phyloP scores from a whole-genome alignment of 2,797 vertebrate genomes.

The Nothura maculosa region DNA sequence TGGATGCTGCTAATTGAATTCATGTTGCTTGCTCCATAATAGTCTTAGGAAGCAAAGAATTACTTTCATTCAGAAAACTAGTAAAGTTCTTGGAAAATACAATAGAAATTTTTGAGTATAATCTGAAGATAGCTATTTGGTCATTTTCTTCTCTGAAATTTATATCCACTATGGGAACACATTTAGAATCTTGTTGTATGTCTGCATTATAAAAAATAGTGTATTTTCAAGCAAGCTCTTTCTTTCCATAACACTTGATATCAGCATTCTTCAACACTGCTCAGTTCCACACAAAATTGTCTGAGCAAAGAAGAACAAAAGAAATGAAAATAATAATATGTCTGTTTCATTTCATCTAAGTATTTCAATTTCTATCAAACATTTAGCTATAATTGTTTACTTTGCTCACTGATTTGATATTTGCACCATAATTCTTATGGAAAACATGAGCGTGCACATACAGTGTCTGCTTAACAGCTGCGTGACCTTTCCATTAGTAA shows the following conservation, averaged over 20 bases:
- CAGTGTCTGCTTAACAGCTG: too few relatives aligned
- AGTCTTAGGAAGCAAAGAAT: constrained; percentile 45
- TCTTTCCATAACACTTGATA: neutral
- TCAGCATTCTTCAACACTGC: neutral
- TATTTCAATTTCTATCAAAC: neutral
- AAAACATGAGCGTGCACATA: neutral
- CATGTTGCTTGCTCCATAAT: neutral
- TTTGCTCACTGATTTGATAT: neutral
- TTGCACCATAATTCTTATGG: neutral
- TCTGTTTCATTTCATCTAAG: neutral
- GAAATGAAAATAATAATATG: neutral
- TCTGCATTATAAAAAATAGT: neutral
- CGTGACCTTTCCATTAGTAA: neutral
- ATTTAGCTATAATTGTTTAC: neutral
- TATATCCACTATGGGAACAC: neutral
- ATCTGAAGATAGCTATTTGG: neutral
- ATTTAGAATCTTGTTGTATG: neutral
- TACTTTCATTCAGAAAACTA: constrained; percentile 32
- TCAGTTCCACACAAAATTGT: neutral
- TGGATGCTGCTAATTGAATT: constrained; percentile 27
- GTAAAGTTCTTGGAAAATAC: neutral
- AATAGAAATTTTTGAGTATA: neutral
- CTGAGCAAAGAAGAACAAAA: neutral
- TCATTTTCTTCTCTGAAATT: constrained; percentile 3
- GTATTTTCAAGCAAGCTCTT: neutral